Percentiles rank a stretch among this genome's conserved stretches.
These are phyloP conservation scores for Cryptus armator DNA, from an alignment of 2,888 invertebrate genomes.

Conservation along the genomic window DNA sequence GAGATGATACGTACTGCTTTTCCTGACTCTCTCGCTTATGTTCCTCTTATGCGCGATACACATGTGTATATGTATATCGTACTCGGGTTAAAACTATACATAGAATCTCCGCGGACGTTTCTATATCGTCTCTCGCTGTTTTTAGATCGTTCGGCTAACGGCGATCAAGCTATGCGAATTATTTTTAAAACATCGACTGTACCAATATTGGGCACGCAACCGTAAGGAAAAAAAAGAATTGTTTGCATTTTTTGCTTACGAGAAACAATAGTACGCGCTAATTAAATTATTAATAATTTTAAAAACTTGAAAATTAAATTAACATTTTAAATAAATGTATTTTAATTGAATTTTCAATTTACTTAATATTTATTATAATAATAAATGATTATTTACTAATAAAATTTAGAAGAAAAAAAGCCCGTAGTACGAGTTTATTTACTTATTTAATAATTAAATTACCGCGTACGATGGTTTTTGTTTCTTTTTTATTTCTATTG, in stretches of 20 bases:
- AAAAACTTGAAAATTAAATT: no score
- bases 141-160: slow-evolving; percentile 36
- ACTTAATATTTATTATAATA: not conserved
- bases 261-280: no score
- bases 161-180: slow-evolving; percentile 25
- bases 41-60: not conserved
- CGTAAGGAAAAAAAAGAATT: slow-evolving; percentile 4
- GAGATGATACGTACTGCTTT: slow-evolving; percentile 14
- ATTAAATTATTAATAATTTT: not conserved
- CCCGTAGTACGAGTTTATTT: no score
- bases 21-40: slow-evolving; percentile 11
- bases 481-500: not conserved
- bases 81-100: not conserved
- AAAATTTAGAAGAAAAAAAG: no score
- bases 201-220: not conserved
- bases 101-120: not conserved
- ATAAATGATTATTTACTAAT: no score
- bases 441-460: no score
- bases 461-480: no score
- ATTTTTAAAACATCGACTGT: slow-evolving; percentile 34
- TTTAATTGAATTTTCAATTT: not conserved
- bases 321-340: no score
- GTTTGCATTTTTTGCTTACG: not conserved
- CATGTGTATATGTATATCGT: not conserved
- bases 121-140: slow-evolving; percentile 7